These are phyloP conservation scores for Pimephales promelas DNA, from an alignment of 2,113 vertebrate genomes.

Conservation along the genomic window DNA sequence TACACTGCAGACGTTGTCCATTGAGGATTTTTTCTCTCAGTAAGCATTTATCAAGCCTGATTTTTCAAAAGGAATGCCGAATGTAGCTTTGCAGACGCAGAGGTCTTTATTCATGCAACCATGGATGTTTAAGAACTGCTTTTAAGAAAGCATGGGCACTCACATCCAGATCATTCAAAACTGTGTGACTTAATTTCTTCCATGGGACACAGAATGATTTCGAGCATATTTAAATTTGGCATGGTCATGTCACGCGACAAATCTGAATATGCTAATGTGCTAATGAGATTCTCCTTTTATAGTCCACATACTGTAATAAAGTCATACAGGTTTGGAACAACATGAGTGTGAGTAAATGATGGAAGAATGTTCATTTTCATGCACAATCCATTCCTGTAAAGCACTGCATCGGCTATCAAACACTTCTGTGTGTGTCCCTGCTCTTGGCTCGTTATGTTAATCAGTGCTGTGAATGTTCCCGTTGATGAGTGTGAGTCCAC, in stretches of 20 bases:
- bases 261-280: constrained; percentile 1
- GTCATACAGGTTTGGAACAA: not conserved
- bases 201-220: not conserved
- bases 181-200: not conserved
- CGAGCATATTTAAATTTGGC: not conserved
- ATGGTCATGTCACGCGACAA: constrained; percentile 5
- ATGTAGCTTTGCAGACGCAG: constrained; percentile 30
- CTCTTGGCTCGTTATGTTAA: constrained; percentile 56
- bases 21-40: constrained; percentile 49
- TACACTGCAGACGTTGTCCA: constrained; percentile 48
- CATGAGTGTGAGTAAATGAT: not conserved
- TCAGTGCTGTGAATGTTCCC: constrained; percentile 57
- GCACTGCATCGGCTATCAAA: constrained; percentile 23
- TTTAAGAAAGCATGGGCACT: constrained; percentile 36
- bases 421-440: constrained; percentile 22
- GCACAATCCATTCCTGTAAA: not conserved
- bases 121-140: constrained; percentile 27
- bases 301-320: not conserved
- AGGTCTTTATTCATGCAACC: constrained; percentile 40
- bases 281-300: constrained; percentile 5
- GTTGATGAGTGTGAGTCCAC: constrained; percentile 59
- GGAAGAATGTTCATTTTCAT: not conserved
- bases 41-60: constrained; percentile 52
- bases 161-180: not conserved
- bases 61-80: constrained; percentile 51